Conservation (phyloP, 2,888 invertebrate species). For the Apamea epomidion region DNA sequence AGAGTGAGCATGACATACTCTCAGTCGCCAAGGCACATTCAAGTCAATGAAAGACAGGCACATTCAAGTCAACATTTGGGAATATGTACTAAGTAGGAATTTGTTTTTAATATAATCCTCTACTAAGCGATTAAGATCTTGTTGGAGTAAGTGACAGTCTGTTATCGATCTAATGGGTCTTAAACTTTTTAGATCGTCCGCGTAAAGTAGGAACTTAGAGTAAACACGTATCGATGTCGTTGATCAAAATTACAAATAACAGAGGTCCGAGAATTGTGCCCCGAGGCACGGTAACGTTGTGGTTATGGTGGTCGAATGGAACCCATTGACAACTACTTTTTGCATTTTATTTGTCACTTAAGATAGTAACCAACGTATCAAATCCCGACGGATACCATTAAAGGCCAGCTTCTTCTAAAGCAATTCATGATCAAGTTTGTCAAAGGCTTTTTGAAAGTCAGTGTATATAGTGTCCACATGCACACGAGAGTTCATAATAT, state of each 20-base stretch:
- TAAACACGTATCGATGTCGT: neutral
- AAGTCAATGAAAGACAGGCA: too few relatives aligned
- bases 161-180: neutral
- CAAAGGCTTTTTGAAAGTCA: neutral
- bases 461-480: neutral
- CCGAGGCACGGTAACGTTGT: neutral
- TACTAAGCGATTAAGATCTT: neutral
- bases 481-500: neutral
- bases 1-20: too few relatives aligned
- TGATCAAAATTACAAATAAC: neutral
- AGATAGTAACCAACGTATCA: neutral
- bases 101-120: neutral
- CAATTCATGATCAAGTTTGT: neutral
- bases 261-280: neutral
- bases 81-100: neutral
- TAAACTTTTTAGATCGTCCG: neutral
- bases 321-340: neutral
- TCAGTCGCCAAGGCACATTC: too few relatives aligned
- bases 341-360: neutral
- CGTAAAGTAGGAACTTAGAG: neutral
- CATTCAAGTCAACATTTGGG: too few relatives aligned
- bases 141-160: neutral
- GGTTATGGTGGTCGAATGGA: neutral
- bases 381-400: neutral
- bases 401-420: neutral